Base-by-base conservation (phyloP, 2,888 invertebrate genomes). In the Brenthis ino region DNA sequence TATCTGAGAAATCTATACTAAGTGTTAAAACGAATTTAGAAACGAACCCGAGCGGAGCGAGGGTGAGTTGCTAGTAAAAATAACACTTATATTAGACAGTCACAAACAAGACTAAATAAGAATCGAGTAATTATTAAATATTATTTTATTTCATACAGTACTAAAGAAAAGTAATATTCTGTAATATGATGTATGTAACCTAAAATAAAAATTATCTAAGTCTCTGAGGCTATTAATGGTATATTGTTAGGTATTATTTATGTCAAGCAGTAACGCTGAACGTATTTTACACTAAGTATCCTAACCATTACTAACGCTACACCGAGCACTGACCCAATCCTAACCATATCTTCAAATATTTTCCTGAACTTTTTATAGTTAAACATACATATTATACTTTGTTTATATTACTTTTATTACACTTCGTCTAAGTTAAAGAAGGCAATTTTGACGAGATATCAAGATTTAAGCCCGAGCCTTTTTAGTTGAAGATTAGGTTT, bases 261-360 rank as follows among this genome's bases (percentile, higher is more conserved):
- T 20, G 53, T 53, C 53, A 28, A 24, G 55, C 53, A 47, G 60
- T 55, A 48, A 54, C 58, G 47, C 24, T 43, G 54, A 66, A 60
- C 60, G 57, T 65, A 61, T 69, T 69, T 69, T 33, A 69, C 57
- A 54, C 65, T 47, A 60, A 54, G 53, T 61, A 65, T 51, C 65
- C 56, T 48, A 37, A 53, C 51, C 53, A 13, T 33, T 63, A 20
- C 16, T 53, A 37, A 33, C 37, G 51, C 2, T 63, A 14, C 43
- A 63, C 37, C 8, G n/a, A 53, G 16, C 16, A 43, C 60, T 64
- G 67, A 76, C 75, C 66, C 58, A 56, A 68, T 63, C 20, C 68
- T 53, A 51, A 13, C 14, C 53, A 53, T 37, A 13, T 37, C 53
- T 53, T 43, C 20, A 53, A 53, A 37, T 53, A 53, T 53, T 37